Base-by-base conservation (phyloP, 2,113 vertebrate genomes). In the Cephalopterus ornatus region DNA sequence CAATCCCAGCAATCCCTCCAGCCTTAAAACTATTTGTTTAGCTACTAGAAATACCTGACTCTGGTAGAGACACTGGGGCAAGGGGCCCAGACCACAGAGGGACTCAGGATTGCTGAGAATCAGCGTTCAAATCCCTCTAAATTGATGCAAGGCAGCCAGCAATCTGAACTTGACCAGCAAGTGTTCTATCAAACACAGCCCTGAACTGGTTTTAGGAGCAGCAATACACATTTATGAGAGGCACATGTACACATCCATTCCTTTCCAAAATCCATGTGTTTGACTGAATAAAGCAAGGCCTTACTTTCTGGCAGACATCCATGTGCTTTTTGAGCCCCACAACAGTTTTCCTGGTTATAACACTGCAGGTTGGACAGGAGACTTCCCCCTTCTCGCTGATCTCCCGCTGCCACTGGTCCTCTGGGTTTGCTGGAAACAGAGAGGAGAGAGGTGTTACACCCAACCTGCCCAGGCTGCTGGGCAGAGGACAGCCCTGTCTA, bases 221-320 rank as follows among this genome's bases (percentile, higher is more conserved):
- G 13, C 19, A 46, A 61, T 8, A 58, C 0, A 16, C 33, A 53
- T 53, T 82, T 53, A 44, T 4, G 49, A 81, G 52, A 14, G 11
- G 37, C 56, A 47, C 21, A 6, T 4, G 7, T 13, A 61, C 14
- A 42, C 4, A 3, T 14, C n/a, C 20, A 14, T 37, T 89, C 52
- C 56, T 39, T 24, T 52, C 20, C 53, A 56, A 76, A 81, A 70
- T 20, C 72, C 19, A 0, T 3, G 7, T 23, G 33, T 1, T 5
- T 22, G 35, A 85, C 1, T 23, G 52, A 86, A 83, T 32, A 89
- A 67, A 67, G 55, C 10, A 20, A 65, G n/a, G 14, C 32, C 98
- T 97, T 96, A 99, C 99, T 98, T 99, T 99, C 95, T 99, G 99
- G 97, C 99, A 99, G 96, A 99, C 99, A 61, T 99, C 99, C 99